These are phyloP conservation scores for Amazona vittata DNA, from an alignment of 2,113 vertebrate genomes.

Conservation along the genomic window DNA sequence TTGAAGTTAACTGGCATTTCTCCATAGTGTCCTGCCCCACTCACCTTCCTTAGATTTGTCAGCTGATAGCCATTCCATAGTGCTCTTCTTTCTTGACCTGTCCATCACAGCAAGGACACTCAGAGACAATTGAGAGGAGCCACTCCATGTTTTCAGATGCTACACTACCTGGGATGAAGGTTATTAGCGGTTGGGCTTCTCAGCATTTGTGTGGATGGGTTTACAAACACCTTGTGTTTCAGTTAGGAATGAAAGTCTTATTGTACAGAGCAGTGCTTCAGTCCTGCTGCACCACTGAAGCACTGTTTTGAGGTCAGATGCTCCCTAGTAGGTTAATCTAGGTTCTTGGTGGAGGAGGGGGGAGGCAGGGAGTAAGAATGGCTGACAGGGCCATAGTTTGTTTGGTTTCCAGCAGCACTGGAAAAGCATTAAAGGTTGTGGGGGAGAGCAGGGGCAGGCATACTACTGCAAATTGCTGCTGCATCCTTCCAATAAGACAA, in stretches of 20 bases:
- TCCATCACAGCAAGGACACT: neutral
- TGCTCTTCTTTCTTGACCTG: neutral
- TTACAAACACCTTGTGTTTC: neutral
- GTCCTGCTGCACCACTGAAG: neutral
- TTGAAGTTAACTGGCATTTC: neutral
- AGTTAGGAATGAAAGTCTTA: neutral
- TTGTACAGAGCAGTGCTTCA: rapidly evolving
- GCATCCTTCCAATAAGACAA: neutral
- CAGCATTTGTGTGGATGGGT: neutral
- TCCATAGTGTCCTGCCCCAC: rapidly evolving
- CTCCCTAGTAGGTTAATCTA: rapidly evolving
- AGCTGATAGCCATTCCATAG: neutral
- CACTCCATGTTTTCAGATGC: neutral
- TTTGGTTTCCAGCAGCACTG: neutral
- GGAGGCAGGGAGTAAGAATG: neutral
- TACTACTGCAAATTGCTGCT: neutral
- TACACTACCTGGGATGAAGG: neutral
- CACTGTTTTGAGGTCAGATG: neutral
- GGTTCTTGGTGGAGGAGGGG: neutral
- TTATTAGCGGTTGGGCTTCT: neutral
- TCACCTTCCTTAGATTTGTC: neutral
- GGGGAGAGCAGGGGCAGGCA: too few relatives aligned
- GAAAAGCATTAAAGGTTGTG: neutral
- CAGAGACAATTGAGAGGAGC: neutral
- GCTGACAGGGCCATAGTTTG: neutral